Conservation (phyloP, 2,113 vertebrate species). For the Sylvia atricapilla region DNA sequence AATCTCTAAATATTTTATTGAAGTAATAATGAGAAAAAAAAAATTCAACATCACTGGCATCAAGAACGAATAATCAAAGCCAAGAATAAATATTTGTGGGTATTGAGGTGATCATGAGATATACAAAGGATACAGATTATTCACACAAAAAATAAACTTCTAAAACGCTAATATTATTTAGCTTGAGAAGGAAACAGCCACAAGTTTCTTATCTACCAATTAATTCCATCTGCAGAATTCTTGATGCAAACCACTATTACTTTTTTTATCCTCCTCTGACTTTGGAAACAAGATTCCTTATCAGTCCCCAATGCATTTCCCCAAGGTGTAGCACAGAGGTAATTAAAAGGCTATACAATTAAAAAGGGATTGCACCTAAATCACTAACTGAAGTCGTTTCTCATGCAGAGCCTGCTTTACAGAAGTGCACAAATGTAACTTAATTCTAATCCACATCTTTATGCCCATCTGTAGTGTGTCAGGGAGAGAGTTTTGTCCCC, state of each 20-base stretch:
- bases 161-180: not conserved
- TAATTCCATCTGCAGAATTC: conserved; percentile 12
- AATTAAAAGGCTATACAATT: conserved; percentile 26
- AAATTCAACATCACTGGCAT: not conserved
- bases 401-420: not conserved
- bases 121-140: not conserved
- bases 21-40: not conserved
- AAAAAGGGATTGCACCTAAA: conserved; percentile 22
- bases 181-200: not conserved
- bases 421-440: not conserved
- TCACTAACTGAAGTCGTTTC: not conserved
- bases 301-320: not conserved
- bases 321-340: not conserved
- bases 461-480: not conserved
- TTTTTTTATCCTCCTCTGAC: not conserved
- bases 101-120: not conserved
- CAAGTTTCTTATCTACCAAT: not conserved
- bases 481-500: not conserved
- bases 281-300: conserved; percentile 25
- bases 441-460: not conserved
- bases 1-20: not conserved
- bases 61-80: not conserved
- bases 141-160: not conserved
- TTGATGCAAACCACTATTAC: not conserved
- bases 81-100: not conserved